Conservation (phyloP, 2,888 invertebrate species). For the Lepidochrysops patricia region DNA sequence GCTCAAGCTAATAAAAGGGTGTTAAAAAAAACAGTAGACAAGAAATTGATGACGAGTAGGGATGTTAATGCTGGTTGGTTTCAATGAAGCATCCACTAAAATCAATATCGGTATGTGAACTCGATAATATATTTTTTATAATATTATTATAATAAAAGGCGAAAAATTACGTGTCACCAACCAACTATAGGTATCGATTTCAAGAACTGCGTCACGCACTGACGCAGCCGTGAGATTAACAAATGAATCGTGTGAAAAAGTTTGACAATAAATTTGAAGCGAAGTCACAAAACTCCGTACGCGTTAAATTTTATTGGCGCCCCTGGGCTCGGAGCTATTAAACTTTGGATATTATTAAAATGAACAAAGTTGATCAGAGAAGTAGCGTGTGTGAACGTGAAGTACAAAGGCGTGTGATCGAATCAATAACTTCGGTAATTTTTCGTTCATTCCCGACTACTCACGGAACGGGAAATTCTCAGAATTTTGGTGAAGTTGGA, state of each 20-base stretch:
- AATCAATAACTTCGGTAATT: neutral
- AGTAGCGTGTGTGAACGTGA: neutral
- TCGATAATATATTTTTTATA: no score
- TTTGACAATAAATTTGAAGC: constrained; percentile 53
- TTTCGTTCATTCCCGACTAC: no score
- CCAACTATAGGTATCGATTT: neutral
- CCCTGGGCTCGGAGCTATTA: constrained; percentile 46
- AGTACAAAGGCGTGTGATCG: neutral
- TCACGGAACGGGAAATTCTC: no score
- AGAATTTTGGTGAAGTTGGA: no score
- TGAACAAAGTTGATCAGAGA: constrained; percentile 32
- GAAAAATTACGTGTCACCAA: no score
- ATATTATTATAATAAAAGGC: no score
- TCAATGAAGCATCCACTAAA: no score
- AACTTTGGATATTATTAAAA: constrained; percentile 67
- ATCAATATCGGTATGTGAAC: no score
- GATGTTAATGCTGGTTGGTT: no score
- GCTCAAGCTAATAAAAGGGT: no score
- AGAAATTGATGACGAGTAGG: no score
- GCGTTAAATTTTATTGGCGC: constrained; percentile 65
- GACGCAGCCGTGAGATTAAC: constrained; percentile 40
- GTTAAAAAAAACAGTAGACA: no score
- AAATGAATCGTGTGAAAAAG: constrained; percentile 59
- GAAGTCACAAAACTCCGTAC: constrained; percentile 51
- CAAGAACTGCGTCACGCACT: constrained; percentile 10